Evolutionary conservation across 2,113 vertebrate species (phyloP).

Genomic region (Romanogobio albipinnatus): DNA sequence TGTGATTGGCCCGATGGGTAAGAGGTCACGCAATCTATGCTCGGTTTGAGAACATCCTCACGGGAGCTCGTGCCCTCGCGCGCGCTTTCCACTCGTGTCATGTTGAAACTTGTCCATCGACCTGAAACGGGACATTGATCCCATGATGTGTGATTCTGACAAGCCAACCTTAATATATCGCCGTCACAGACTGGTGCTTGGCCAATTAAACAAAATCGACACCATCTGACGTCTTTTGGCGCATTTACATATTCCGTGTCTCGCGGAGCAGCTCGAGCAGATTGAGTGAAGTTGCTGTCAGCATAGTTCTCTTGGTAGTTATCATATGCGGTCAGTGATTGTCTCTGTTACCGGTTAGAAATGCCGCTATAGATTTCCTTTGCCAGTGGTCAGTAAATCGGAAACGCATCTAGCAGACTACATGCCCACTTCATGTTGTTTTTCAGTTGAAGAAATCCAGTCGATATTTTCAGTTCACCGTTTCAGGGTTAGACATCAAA

Average conservation of each 20-base stretch:
- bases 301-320: neutral
- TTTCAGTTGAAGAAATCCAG: neutral
- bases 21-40: constrained; percentile 38
- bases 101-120: constrained; percentile 71
- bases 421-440: neutral
- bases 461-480: constrained; percentile 5
- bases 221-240: constrained; percentile 40
- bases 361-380: neutral
- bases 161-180: constrained; percentile 50
- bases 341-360: neutral
- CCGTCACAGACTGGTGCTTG: constrained; percentile 1
- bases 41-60: constrained; percentile 38
- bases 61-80: constrained; percentile 36
- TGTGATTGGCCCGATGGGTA: neutral
- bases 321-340: neutral
- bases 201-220: constrained; percentile 60
- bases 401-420: neutral
- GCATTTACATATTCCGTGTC: constrained; percentile 7
- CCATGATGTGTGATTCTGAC: constrained; percentile 35
- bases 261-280: constrained; percentile 2
- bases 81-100: constrained; percentile 44
- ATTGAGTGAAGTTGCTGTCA: neutral
- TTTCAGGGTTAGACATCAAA: constrained; percentile 1
- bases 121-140: constrained; percentile 52
- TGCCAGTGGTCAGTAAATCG: neutral